Conservation (phyloP, 2,888 invertebrate genomes). For the Dicroscelio sp. region DNA sequence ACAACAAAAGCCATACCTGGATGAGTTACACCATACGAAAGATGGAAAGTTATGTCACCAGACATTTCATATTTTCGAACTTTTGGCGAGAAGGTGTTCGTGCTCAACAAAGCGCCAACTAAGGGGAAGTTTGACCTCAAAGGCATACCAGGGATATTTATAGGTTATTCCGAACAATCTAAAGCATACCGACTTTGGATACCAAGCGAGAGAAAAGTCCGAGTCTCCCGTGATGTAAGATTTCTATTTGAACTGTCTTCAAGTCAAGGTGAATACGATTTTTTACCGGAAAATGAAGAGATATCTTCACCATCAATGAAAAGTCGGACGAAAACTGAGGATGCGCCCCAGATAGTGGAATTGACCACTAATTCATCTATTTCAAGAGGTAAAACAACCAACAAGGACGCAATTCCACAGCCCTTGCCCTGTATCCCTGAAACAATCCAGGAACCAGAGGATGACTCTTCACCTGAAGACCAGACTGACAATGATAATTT, state of each 20-base stretch:
- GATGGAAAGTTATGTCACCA: not conserved
- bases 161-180: constrained; percentile 70
- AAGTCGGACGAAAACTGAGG: too few relatives aligned
- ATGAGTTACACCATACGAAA: not conserved
- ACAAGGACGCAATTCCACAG: too few relatives aligned
- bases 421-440: too few relatives aligned
- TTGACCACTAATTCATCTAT: too few relatives aligned
- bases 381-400: too few relatives aligned
- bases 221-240: constrained; percentile 37
- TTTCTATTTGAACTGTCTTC: constrained; percentile 2
- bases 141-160: constrained; percentile 67
- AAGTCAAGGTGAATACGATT: not conserved
- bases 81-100: not conserved
- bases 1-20: not conserved
- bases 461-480: too few relatives aligned
- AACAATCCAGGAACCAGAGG: too few relatives aligned
- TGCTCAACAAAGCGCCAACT: not conserved
- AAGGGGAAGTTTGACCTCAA: constrained; percentile 77
- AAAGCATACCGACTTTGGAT: constrained; percentile 72
- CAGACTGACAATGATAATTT: too few relatives aligned
- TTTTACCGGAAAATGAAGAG: not conserved
- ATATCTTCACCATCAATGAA: too few relatives aligned
- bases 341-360: too few relatives aligned
- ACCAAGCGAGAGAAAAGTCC: constrained; percentile 48
- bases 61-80: not conserved